phyloP scores from a whole-genome alignment of 2,797 vertebrate genomes.

The Takifugu rubripes region DNA sequence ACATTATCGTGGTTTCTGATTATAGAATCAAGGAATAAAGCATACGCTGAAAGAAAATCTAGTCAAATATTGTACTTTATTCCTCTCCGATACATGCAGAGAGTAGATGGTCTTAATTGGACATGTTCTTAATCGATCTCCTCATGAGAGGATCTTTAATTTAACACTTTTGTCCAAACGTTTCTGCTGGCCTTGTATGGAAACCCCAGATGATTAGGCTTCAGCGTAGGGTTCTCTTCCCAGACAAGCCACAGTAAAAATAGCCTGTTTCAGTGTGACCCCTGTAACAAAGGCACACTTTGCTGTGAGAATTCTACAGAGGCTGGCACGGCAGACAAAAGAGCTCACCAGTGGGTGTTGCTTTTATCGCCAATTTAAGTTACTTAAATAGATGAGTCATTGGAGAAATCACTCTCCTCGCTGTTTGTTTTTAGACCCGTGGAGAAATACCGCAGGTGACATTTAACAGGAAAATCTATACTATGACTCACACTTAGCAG shows the following conservation, averaged over 20 bases:
- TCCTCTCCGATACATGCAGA: background rate
- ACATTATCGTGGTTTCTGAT: background rate
- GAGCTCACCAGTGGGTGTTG: constrained; percentile 20
- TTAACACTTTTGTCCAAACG: too few relatives aligned
- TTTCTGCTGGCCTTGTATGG: too few relatives aligned
- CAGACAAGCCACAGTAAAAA: constrained; percentile 13
- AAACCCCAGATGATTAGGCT: background rate
- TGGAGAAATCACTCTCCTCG: constrained; percentile 17
- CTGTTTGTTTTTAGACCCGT: constrained; percentile 29
- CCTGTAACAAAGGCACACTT: constrained; percentile 9
- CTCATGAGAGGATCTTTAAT: too few relatives aligned
- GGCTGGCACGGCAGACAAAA: constrained; percentile 12
- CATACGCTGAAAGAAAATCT: background rate
- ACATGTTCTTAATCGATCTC: background rate
- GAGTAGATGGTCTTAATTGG: too few relatives aligned
- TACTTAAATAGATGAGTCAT: constrained; percentile 34
- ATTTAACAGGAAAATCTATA: constrained; percentile 48
- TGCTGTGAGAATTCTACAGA: constrained; percentile 13
- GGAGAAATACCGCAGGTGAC: constrained; percentile 28
- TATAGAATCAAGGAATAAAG: background rate
- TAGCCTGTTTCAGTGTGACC: constrained; percentile 19
- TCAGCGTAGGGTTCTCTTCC: background rate
- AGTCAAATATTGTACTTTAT: too few relatives aligned
- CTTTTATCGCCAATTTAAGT: constrained; percentile 43
- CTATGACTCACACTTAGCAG: constrained; percentile 24